Percentiles rank a stretch among this genome's conserved stretches.
These are phyloP conservation scores for Cyanocitta stelleri DNA, from an alignment of 2,113 vertebrate species.

Conservation along the genomic window DNA sequence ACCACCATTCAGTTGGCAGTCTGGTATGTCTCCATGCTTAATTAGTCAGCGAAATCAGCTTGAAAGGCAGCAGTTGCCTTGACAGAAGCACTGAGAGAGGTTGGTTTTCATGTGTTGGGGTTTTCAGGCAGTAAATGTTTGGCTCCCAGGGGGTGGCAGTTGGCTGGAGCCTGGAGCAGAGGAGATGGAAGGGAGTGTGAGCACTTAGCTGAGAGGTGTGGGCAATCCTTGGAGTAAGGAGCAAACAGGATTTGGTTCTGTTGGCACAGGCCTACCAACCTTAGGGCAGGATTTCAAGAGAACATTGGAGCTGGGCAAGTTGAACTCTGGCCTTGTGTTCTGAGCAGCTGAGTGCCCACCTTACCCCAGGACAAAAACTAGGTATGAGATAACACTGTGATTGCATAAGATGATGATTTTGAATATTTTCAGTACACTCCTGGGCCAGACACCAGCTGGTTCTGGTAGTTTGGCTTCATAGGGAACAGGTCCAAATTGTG, in stretches of 20 bases:
- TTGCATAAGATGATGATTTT: neutral
- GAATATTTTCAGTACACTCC: neutral
- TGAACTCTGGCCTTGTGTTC: neutral
- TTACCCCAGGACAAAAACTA: neutral
- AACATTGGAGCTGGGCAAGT: neutral
- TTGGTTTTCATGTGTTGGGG: neutral
- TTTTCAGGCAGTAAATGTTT: neutral
- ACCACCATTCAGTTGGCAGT: neutral
- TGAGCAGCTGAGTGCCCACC: neutral
- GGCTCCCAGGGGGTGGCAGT: neutral
- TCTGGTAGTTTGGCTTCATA: neutral
- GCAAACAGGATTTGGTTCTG: neutral
- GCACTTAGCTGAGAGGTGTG: neutral
- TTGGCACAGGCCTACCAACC: neutral
- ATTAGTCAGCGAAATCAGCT: constrained; percentile 37
- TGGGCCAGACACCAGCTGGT: neutral
- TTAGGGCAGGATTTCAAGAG: neutral
- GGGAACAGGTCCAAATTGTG: rapidly evolving
- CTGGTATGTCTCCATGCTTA: constrained; percentile 21
- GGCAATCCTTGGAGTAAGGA: neutral
- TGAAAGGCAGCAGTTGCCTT: constrained; percentile 32
- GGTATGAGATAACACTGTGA: neutral
- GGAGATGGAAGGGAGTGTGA: neutral
- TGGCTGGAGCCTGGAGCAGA: neutral
- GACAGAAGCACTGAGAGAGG: neutral